Evolutionary conservation across 1,140 invertebrate species (phyloP), one percentile per base, ranked within the genome.

Genomic region (Bombus confusus): DNA sequence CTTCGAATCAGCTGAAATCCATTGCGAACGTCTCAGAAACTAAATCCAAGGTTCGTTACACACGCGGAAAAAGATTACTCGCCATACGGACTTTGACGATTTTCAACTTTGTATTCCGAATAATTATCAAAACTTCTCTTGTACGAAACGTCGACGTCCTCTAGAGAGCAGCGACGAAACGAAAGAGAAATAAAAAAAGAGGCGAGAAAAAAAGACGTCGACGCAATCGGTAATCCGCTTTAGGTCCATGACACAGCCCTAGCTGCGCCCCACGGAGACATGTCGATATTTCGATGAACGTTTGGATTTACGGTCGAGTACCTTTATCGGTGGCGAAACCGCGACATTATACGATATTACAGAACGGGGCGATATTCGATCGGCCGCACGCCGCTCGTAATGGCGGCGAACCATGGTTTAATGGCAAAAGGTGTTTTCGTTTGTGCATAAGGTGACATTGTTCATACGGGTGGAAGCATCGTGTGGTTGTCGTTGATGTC

Each of bases 401-500:
- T 43, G 41, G 41, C 72, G 41, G 39, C 72, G 72, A 41, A 43
- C 39, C n/a, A 47, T 73, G 41, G 68, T 57, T 37, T 57, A 75
- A 37, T 52, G 72, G n/a, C n/a, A 9, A 37, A 9, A 57, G 31
- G 41, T 47, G n/a, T 47, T 62, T 62, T 15, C 8, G 43, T 64
- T 13, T 13, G 9, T 64, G 34, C 43, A 39, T 22, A 34, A 57
- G 18, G 10, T 62, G 47, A 22, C 69, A 69, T 90, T 15, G 64
- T 18, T 66, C 57, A 90, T 57, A 91, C 81, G 69, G 88, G 88
- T 71, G 87, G 75, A 31, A 91, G 84, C 81, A 90, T 88, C 81
- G 91, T 91, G 74, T 91, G 88, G 88, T 91, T 91, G 80, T 91
- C 91, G 39, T 91, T 91, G 66, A 91, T 90, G 85, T 91, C 91